These are phyloP conservation scores for Empidonax alnorum DNA, from an alignment of 2,113 vertebrate species.

Conservation along the genomic window DNA sequence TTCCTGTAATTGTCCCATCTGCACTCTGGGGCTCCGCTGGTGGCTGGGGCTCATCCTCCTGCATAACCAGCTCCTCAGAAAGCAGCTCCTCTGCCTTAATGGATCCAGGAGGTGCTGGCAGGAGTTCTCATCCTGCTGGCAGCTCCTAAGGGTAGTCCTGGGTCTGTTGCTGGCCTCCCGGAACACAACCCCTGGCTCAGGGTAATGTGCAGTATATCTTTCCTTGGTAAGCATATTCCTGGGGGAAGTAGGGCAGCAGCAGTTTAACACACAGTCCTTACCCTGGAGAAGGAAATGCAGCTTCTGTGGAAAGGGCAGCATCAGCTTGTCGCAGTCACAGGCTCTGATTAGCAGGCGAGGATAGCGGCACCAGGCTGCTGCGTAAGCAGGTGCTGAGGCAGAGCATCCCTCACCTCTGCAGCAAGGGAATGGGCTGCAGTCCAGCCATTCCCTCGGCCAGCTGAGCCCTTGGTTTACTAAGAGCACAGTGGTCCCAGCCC, in stretches of 20 bases:
- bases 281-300: neutral
- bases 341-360: neutral
- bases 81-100: neutral
- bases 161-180: neutral
- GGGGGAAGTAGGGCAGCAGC: neutral
- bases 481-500: neutral
- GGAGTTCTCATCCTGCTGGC: neutral
- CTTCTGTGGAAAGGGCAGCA: accelerated
- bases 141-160: neutral
- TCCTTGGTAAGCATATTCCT: neutral
- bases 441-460: neutral
- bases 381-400: neutral
- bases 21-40: neutral
- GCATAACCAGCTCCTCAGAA: neutral
- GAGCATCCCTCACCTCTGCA: neutral
- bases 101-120: neutral
- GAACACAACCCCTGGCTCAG: neutral
- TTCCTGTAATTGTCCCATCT: neutral
- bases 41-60: neutral
- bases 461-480: neutral
- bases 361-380: neutral
- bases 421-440: accelerated
- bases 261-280: neutral
- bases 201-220: neutral
- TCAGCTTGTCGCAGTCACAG: accelerated